Conservation (phyloP, 2,888 invertebrate species). For the Ormyrus pomaceus region DNA sequence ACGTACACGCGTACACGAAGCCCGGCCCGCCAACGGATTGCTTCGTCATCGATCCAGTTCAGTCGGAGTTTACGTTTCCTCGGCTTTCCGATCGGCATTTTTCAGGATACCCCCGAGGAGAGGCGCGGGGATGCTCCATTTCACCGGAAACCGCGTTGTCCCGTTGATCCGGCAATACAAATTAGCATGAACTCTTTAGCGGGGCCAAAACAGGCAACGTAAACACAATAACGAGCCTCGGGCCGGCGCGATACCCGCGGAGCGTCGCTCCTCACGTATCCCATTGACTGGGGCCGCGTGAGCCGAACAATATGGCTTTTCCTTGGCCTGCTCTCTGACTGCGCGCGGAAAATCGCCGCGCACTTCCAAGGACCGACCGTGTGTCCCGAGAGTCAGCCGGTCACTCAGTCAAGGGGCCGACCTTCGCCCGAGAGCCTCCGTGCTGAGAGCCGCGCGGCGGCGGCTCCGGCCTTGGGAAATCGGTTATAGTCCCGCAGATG, state of each 20-base stretch:
- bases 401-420: conserved; percentile 44
- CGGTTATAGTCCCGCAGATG: too few species aligned
- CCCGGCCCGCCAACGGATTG: conserved; percentile 63
- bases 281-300: background rate
- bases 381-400: conserved; percentile 14
- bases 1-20: background rate
- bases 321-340: conserved; percentile 28
- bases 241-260: conserved; percentile 3
- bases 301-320: conserved; percentile 24
- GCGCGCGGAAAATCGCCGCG: background rate
- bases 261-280: conserved; percentile 30
- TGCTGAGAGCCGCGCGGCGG: too few species aligned
- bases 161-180: background rate
- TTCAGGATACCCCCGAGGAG: background rate
- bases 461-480: too few species aligned
- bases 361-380: background rate
- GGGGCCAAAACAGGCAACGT: conserved; percentile 1
- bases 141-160: background rate
- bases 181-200: background rate
- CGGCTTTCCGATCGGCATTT: background rate
- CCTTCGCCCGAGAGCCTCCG: conserved; percentile 5
- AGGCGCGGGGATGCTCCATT: background rate
- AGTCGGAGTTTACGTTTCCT: background rate
- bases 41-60: conserved; percentile 68
- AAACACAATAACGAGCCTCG: conserved; percentile 25